Conservation (phyloP, 1,140 invertebrate species). For the Cryptotermes secundus region DNA sequence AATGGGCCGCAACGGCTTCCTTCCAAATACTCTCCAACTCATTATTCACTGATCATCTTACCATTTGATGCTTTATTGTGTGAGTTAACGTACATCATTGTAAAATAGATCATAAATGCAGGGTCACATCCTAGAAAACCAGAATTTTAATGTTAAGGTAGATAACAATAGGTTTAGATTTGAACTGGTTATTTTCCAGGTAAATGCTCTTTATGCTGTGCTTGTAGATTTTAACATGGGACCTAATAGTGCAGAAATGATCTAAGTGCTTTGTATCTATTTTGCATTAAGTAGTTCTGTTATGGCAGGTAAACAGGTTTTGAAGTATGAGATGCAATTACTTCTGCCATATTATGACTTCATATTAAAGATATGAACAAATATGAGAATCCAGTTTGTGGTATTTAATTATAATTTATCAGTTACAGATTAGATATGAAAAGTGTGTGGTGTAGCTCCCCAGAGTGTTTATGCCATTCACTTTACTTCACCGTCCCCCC, state of each 20-base stretch:
- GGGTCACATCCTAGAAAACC: no score
- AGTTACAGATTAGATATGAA: not conserved
- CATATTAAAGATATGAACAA: not conserved
- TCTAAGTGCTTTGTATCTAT: not conserved
- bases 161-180: no score
- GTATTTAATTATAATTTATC: not conserved
- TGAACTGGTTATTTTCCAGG: no score
- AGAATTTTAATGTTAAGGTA: no score
- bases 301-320: not conserved
- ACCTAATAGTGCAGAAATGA: not conserved
- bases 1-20: no score
- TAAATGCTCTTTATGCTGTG: no score
- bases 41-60: no score
- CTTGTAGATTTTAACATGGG: no score
- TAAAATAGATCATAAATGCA: no score
- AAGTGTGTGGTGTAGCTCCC: not conserved
- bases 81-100: no score
- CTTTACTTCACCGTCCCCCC: not conserved
- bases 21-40: no score
- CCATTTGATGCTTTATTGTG: no score
- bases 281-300: not conserved
- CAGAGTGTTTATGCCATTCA: not conserved
- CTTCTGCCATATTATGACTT: not conserved
- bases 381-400: not conserved
- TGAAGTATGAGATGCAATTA: not conserved